These are phyloP conservation scores for Galagoides demidoff DNA, from an alignment of 2,797 vertebrate species.

Conservation along the genomic window DNA sequence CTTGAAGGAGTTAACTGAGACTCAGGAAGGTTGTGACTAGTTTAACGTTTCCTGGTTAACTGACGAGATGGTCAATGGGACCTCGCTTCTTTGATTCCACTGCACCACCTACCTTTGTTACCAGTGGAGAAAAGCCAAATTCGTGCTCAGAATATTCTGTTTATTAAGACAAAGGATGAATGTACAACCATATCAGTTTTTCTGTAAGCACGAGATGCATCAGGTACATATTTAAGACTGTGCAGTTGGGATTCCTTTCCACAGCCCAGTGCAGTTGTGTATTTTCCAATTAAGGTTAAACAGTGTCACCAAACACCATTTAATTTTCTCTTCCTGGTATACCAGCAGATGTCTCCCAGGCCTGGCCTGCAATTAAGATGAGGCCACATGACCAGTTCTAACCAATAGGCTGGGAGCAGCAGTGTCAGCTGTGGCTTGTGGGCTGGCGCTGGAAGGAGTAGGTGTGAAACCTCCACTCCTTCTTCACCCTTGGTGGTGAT, in stretches of 20 bases:
- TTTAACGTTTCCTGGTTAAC: not conserved
- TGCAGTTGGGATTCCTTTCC: not conserved
- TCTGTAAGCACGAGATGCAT: not conserved
- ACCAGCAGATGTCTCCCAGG: not conserved
- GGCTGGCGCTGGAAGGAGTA: not conserved
- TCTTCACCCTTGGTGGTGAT: too few relatives aligned
- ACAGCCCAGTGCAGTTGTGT: too few relatives aligned
- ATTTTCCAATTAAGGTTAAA: not conserved
- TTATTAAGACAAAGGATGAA: not conserved
- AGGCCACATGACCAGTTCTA: not conserved
- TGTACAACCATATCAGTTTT: not conserved
- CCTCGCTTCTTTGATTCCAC: not conserved
- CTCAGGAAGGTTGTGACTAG: not conserved
- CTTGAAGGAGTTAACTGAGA: not conserved
- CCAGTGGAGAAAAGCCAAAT: not conserved
- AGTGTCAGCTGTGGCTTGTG: not conserved
- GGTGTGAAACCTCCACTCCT: not conserved
- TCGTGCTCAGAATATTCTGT: not conserved
- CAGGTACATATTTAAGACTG: not conserved
- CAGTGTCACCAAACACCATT: not conserved
- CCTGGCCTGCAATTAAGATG: not conserved
- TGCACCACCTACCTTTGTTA: not conserved
- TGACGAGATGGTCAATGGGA: not conserved
- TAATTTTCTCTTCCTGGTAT: not conserved
- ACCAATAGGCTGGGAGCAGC: not conserved